Evolutionary conservation across 2,888 invertebrate species (phyloP).

Genomic region (Thymelicus sylvestris): DNA sequence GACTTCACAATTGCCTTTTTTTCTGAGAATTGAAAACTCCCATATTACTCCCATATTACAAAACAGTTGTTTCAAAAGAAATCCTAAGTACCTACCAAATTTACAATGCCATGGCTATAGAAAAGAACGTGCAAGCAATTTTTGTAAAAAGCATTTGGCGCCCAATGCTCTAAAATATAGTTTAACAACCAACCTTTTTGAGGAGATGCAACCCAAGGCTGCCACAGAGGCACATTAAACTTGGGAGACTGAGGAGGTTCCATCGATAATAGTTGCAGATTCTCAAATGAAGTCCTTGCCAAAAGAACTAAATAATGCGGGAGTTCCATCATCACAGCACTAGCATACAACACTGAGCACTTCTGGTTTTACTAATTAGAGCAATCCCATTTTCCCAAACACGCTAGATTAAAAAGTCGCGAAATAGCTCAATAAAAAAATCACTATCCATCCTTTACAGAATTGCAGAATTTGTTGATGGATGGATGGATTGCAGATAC

Average conservation of each 20-base stretch:
- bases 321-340: constrained; percentile 79
- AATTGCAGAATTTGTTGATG: constrained; percentile 40
- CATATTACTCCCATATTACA: not conserved
- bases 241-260: constrained; percentile 82
- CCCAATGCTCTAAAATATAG: not conserved
- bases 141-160: not conserved
- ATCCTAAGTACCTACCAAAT: not conserved
- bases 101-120: too few species aligned
- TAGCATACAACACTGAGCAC: constrained; percentile 45
- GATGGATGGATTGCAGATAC: constrained; percentile 55
- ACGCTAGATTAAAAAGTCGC: constrained; percentile 35
- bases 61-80: not conserved
- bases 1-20: too few species aligned
- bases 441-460: constrained; percentile 44
- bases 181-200: constrained; percentile 63
- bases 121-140: too few species aligned
- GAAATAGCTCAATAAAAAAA: constrained; percentile 26
- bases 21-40: too few species aligned
- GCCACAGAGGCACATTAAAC: constrained; percentile 80
- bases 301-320: constrained; percentile 74
- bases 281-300: constrained; percentile 70
- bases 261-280: constrained; percentile 69
- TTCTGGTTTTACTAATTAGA: constrained; percentile 9
- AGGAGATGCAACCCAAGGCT: constrained; percentile 76
- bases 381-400: constrained; percentile 39